phyloP scores from a whole-genome alignment of 1,140 invertebrate genomes.

The Parapsyche elsis region DNA sequence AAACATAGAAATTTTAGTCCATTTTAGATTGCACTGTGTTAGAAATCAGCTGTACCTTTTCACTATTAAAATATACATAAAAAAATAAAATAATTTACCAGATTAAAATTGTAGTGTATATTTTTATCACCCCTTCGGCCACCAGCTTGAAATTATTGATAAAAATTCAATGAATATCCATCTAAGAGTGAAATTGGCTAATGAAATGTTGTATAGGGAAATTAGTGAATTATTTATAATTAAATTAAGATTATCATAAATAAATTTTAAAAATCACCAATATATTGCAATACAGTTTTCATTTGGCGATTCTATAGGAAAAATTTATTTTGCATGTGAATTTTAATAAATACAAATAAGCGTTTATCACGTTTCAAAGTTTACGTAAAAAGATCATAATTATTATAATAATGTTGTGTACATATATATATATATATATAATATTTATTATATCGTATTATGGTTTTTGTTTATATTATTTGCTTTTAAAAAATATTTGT shows the following conservation, averaged over 20 bases:
- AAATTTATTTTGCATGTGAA: background rate
- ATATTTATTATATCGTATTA: background rate
- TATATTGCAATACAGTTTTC: background rate
- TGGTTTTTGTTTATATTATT: background rate
- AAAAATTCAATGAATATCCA: background rate
- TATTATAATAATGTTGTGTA: slow-evolving; percentile 22
- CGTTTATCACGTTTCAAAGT: background rate
- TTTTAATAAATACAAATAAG: background rate
- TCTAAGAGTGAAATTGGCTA: slow-evolving; percentile 10
- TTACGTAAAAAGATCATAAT: slow-evolving; percentile 14
- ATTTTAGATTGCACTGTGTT: slow-evolving; percentile 15
- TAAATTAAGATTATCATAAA: background rate
- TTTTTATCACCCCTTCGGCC: too few relatives aligned
- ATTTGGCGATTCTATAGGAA: background rate
- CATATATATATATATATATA: background rate
- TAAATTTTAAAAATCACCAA: background rate
- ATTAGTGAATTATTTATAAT: slow-evolving; percentile 6
- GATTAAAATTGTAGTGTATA: too few relatives aligned
- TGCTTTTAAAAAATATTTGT: background rate
- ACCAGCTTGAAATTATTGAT: too few relatives aligned
- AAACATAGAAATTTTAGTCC: background rate
- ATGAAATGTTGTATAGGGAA: background rate
- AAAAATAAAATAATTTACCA: too few relatives aligned
- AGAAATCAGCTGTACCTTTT: too few relatives aligned
- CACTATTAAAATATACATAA: too few relatives aligned